Evolutionary conservation across 2,888 invertebrate species (phyloP).

Genomic region (Conomelus anceps): DNA sequence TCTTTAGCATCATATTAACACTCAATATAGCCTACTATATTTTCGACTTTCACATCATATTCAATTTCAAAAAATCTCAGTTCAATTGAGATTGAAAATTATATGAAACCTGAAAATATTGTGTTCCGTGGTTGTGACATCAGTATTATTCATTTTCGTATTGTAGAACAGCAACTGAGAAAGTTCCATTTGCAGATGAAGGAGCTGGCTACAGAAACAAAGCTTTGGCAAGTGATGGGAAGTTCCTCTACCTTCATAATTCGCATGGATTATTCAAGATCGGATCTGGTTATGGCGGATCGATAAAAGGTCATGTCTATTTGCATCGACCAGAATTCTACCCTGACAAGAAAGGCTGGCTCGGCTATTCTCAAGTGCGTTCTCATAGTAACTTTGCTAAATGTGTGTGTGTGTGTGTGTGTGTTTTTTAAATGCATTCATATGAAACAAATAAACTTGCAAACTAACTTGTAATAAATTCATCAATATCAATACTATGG

Average conservation of each 20-base stretch:
- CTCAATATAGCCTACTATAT: too few species aligned
- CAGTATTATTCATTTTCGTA: background rate
- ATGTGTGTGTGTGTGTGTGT: too few species aligned
- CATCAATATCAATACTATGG: too few species aligned
- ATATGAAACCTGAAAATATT: too few species aligned
- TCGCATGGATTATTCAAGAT: constrained; percentile 83
- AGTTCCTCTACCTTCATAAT: constrained; percentile 79
- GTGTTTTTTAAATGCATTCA: too few species aligned
- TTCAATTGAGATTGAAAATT: too few species aligned
- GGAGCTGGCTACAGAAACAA: constrained; percentile 16
- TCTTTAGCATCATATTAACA: too few species aligned
- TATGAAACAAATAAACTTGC: too few species aligned
- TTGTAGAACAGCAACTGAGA: background rate
- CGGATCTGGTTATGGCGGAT: constrained; percentile 90
- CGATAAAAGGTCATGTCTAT: constrained; percentile 85
- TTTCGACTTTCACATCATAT: too few species aligned
- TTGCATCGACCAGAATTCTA: constrained; percentile 75
- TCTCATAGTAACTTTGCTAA: too few species aligned
- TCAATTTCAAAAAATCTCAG: too few species aligned
- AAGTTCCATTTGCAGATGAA: constrained; percentile 7
- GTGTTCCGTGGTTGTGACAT: background rate
- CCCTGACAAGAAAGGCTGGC: constrained; percentile 73
- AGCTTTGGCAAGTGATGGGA: constrained; percentile 80
- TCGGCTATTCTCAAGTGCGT: constrained; percentile 76
- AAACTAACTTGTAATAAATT: too few species aligned